Conservation (phyloP, 2,113 vertebrate species). For the Ciconia stormi region DNA sequence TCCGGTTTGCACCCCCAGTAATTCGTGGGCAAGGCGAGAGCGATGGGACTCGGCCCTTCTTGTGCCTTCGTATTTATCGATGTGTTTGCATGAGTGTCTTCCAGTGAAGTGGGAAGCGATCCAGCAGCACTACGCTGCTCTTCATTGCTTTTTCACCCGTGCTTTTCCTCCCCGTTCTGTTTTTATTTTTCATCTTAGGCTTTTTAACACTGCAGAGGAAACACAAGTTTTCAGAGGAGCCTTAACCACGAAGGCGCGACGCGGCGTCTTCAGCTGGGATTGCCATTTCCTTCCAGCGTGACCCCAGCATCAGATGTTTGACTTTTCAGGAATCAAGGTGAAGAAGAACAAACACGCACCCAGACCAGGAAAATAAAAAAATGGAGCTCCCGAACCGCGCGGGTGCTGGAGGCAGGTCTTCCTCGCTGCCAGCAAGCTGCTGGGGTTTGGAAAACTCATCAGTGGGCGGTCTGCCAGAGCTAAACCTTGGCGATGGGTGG, state of each 20-base stretch:
- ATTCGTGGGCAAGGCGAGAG: neutral
- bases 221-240: neutral
- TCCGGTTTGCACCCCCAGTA: neutral
- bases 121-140: neutral
- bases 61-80: neutral
- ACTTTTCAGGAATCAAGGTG: slow-evolving; percentile 80
- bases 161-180: neutral
- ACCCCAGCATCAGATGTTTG: slow-evolving; percentile 74
- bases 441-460: slow-evolving; percentile 86
- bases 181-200: neutral
- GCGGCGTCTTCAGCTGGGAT: slow-evolving; percentile 76
- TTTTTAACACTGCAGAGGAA: neutral
- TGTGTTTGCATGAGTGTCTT: neutral
- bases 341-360: slow-evolving; percentile 79
- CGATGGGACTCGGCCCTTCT: neutral
- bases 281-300: slow-evolving; percentile 80
- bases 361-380: neutral
- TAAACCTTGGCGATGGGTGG: slow-evolving; percentile 74
- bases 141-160: neutral
- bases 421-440: slow-evolving; percentile 47
- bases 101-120: neutral
- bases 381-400: neutral
- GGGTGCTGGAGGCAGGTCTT: neutral
- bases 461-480: slow-evolving; percentile 56
- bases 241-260: slow-evolving; percentile 51